Conservation (phyloP, 2,113 vertebrate species). For the Cyanistes caeruleus region DNA sequence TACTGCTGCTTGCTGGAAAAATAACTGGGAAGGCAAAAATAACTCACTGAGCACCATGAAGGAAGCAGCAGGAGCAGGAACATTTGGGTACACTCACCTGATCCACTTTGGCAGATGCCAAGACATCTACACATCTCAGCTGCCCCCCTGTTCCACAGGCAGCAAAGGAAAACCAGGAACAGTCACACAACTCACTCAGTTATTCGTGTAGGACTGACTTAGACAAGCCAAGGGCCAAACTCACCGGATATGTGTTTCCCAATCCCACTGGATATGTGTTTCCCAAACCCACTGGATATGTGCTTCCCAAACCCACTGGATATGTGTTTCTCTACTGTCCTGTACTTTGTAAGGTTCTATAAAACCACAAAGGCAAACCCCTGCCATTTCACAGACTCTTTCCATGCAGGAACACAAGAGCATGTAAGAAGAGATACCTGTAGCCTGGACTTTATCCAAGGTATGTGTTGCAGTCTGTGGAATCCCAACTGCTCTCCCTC, state of each 20-base stretch:
- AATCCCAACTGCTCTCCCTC: not conserved
- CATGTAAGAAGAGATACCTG: not conserved
- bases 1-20: not conserved
- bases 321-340: not conserved
- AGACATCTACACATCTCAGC: not conserved
- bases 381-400: not conserved
- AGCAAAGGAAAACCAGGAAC: not conserved
- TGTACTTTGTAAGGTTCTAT: not conserved
- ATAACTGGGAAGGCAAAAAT: not conserved
- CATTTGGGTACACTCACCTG: not conserved
- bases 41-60: not conserved
- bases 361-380: not conserved
- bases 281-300: not conserved
- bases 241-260: not conserved
- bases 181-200: not conserved
- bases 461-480: fast-evolving
- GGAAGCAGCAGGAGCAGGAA: not conserved
- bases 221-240: not conserved
- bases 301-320: not conserved
- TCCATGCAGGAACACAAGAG: not conserved
- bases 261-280: not conserved
- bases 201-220: not conserved
- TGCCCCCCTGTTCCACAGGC: not conserved
- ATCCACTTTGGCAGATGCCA: not conserved
- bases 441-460: not conserved